These are phyloP conservation scores for Paramormyrops kingsleyae DNA, from an alignment of 2,113 vertebrate species.

Conservation along the genomic window DNA sequence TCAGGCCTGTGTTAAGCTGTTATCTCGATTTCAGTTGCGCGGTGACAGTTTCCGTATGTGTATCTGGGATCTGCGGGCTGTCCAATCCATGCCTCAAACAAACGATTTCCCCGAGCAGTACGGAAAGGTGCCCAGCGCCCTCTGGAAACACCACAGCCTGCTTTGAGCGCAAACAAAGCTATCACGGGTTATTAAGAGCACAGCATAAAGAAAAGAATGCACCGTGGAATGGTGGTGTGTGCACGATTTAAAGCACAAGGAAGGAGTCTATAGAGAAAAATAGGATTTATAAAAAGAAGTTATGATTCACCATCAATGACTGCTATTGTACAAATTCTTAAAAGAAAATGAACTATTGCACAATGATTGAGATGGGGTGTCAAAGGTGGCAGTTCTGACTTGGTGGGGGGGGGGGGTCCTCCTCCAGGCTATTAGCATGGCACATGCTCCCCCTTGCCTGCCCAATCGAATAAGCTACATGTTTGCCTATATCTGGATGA, in stretches of 20 bases:
- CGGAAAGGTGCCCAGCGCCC: neutral
- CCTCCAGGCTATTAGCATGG: neutral
- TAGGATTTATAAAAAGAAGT: slow-evolving; percentile 39
- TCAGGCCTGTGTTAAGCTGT: neutral
- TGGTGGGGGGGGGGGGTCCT: neutral
- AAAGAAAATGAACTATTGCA: slow-evolving; percentile 1
- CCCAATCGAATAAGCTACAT: slow-evolving; percentile 62
- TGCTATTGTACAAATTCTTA: slow-evolving; percentile 36
- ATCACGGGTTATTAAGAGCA: neutral
- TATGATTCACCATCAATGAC: slow-evolving; percentile 34
- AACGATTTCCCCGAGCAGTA: neutral
- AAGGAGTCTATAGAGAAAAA: slow-evolving; percentile 20
- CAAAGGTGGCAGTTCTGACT: neutral
- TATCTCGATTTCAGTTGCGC: neutral
- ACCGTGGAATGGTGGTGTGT: neutral
- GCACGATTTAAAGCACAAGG: neutral
- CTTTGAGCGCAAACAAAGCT: neutral
- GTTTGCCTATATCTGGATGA: slow-evolving; percentile 61
- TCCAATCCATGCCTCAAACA: neutral
- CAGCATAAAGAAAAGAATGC: neutral
- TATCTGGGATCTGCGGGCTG: neutral
- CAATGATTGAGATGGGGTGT: slow-evolving; percentile 30
- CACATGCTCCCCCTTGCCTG: slow-evolving; percentile 61
- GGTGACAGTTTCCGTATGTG: neutral
- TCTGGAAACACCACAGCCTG: neutral